Evolutionary conservation across 2,797 vertebrate genomes (phyloP), one percentile per base, ranked within the genome.

Genomic region (Setipinna tenuifilis): DNA sequence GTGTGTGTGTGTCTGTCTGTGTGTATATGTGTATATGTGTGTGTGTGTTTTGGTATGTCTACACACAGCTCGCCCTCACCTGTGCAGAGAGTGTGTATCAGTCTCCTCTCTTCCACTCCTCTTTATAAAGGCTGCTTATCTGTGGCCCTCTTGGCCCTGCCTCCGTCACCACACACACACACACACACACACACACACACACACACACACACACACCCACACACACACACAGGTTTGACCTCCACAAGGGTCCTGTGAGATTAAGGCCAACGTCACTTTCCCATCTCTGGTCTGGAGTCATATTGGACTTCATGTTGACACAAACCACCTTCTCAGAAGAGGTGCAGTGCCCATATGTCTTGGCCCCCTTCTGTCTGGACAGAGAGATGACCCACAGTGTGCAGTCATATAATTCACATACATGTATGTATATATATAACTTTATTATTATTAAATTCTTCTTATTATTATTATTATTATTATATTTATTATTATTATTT

Each of bases 111-210:
- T 58, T 82, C 84, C 86, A 31, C 65, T 71, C 86, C 12, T 86
- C 85, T 90, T 94, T 96, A 95, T 96, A 95, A 94, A 95, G 93
- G 89, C 23, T n/a, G 83, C 81, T 95, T 96, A 96, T 96, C 96
- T 93, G 92, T 0, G 48, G 84, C 91, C 84, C 91, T 84, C 90
- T 89, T 87, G 89, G 91, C 87, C 87, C 89, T 91, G 92, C 89
- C 90, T 94, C 90, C 93, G 93, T 96, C 95, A 96, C 95, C 89
- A 95, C 78, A 88, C 89, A 94, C 94, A 54, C 50, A 54, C 50
- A 54, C 50, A 54, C 50, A 54, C 50, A 54, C 50, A 3, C 50
- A 54, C 50, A 54, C 50, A 54, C 50, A 54, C 50, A 54, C 50
- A 54, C 50, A 54, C 50, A 48, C 46, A 48, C 46, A 48, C 46